Base-by-base conservation (phyloP, 2,113 vertebrate genomes). In the Chinchilla lanigera region DNA sequence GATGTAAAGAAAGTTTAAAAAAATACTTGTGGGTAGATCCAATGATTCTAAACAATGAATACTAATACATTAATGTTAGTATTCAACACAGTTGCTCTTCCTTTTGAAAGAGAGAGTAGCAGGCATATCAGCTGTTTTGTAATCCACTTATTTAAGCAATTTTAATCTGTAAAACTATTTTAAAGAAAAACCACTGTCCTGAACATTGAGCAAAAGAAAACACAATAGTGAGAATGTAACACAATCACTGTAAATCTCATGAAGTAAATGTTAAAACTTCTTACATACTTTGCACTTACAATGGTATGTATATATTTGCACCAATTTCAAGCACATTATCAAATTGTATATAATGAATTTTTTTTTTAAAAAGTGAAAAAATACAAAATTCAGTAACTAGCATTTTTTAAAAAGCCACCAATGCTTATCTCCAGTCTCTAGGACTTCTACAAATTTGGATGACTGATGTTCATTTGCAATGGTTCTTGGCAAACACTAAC, bases 291-390 rank as follows among this genome's bases (percentile, higher is more conserved):
- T 94, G 98, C 95, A 98, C 97, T 97, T 98, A 98, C 97, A 98
- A 98, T 69, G 82, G 94, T 98, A 86, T 96, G 86, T 96, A 94
- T 98, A 98, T 98, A 98, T 97, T 97, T 98, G 98, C 98, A 98
- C 94, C 96, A 75, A 96, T 98, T 98, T 97, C 97, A 99, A 99
- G 98, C 98, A 99, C 98, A 98, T 98, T 90, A 98, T 98, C 97
- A 97, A 98, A 98, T 97, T 98, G 95, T 94, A 98, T 97, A 98
- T 97, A 97, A 0, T 78, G 93, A 98, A 97, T 67, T 93, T 96
- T 6, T 78, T 77, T 8, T 65, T n/a, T 41, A 97, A 98, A 97
- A 96, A 75, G 86, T 81, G 98, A 98, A 98, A 96, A 95, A 98
- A 98, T 93, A 98, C 82, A 98, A 98, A 98, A 98, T 93, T 98